A percentile compares a stretch with the other conserved stretches of the same genome.
Conservation (phyloP, 2,888 invertebrate species). For the Lithophane socia region DNA sequence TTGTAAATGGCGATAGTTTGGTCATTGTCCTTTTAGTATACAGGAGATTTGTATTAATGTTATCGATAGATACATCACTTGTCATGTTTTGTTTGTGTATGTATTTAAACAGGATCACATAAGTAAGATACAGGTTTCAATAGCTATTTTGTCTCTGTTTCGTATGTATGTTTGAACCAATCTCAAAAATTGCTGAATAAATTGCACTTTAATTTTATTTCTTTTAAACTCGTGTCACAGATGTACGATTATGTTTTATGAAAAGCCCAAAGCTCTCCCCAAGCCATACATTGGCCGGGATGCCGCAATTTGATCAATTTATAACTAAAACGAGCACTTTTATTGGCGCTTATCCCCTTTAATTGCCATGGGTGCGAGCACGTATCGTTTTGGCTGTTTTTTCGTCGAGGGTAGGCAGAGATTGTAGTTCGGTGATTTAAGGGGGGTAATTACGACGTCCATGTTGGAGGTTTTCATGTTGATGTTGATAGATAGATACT, state of each 20-base stretch:
- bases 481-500: constrained; percentile 1
- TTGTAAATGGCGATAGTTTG: not conserved
- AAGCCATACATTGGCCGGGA: constrained; percentile 70
- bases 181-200: not conserved
- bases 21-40: not conserved
- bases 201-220: not conserved
- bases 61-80: not conserved
- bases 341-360: constrained; percentile 85
- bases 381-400: constrained; percentile 45
- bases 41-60: no score
- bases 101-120: not conserved
- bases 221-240: not conserved
- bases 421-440: constrained; percentile 52
- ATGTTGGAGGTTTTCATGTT: constrained; percentile 16
- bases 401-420: constrained; percentile 46
- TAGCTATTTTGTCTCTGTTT: not conserved
- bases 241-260: constrained; percentile 42
- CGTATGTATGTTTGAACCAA: not conserved
- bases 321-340: constrained; percentile 82
- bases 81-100: not conserved
- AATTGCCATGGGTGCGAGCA: constrained; percentile 81
- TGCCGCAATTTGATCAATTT: constrained; percentile 85
- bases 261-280: constrained; percentile 20
- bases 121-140: not conserved
- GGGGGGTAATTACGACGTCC: constrained; percentile 24